Evolutionary conservation across 2,888 invertebrate species (phyloP).

Genomic region (Eupithecia centaureata): DNA sequence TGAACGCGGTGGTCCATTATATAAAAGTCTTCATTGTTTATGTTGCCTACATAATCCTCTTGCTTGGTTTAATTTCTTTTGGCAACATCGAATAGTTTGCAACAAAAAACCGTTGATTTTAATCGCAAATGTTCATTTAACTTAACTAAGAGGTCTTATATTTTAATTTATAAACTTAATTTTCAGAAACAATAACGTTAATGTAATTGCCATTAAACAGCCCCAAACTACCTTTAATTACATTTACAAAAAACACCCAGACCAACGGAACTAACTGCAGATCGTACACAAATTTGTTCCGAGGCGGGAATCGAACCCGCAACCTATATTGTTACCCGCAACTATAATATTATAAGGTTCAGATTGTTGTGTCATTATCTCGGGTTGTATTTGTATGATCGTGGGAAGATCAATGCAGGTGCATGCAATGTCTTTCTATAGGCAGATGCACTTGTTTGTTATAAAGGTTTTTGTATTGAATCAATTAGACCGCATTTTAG

Average conservation of each 20-base stretch:
- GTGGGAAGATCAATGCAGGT: constrained; percentile 81
- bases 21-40: not conserved
- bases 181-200: too few species aligned
- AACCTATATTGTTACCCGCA: not conserved
- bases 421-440: constrained; percentile 70
- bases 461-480: constrained; percentile 27
- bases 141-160: too few species aligned
- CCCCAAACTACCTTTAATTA: too few species aligned
- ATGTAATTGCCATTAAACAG: too few species aligned
- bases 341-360: constrained; percentile 23
- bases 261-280: too few species aligned
- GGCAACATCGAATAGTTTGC: not conserved
- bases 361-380: constrained; percentile 9
- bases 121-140: too few species aligned
- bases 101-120: constrained; percentile 9
- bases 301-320: too few species aligned
- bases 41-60: not conserved
- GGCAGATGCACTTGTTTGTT: constrained; percentile 69
- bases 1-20: constrained; percentile 44
- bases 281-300: too few species aligned
- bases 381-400: constrained; percentile 47
- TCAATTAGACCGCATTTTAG: constrained; percentile 17
- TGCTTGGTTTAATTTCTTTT: not conserved
- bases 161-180: too few species aligned
- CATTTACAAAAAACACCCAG: too few species aligned